Conservation (phyloP, 2,888 invertebrate genomes). For the Eupithecia tripunctaria region DNA sequence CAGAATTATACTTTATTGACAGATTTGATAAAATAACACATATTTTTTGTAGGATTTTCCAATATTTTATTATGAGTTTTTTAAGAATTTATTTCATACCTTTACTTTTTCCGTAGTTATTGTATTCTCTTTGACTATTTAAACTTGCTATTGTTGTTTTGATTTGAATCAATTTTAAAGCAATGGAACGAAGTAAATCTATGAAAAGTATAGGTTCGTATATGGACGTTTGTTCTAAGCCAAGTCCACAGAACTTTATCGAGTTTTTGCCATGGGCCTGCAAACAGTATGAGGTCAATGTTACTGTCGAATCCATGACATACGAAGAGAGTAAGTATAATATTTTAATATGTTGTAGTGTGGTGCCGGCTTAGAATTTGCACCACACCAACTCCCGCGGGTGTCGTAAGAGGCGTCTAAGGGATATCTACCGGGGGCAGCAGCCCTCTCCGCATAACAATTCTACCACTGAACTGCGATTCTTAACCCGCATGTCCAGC, state of each 20-base stretch:
- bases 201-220: too few species aligned
- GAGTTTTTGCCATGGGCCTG: constrained; percentile 63
- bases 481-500: too few species aligned
- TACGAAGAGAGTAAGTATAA: background rate
- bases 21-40: background rate
- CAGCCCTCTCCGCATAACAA: too few species aligned
- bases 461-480: too few species aligned
- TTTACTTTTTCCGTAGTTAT: too few species aligned
- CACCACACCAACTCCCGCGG: too few species aligned
- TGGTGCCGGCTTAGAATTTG: too few species aligned
- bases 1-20: too few species aligned
- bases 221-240: background rate
- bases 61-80: background rate
- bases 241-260: constrained; percentile 48
- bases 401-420: too few species aligned
- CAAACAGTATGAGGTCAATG: constrained; percentile 48
- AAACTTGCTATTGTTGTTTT: background rate
- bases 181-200: background rate
- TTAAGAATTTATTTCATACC: background rate
- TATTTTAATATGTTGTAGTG: too few species aligned
- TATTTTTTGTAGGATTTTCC: background rate
- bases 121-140: too few species aligned
- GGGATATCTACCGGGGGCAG: too few species aligned
- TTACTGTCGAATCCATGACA: background rate
- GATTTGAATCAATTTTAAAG: background rate